Evolutionary conservation across 1,140 invertebrate species (phyloP), one percentile per base, ranked within the genome.

Genomic region (Laupala kohalensis): DNA sequence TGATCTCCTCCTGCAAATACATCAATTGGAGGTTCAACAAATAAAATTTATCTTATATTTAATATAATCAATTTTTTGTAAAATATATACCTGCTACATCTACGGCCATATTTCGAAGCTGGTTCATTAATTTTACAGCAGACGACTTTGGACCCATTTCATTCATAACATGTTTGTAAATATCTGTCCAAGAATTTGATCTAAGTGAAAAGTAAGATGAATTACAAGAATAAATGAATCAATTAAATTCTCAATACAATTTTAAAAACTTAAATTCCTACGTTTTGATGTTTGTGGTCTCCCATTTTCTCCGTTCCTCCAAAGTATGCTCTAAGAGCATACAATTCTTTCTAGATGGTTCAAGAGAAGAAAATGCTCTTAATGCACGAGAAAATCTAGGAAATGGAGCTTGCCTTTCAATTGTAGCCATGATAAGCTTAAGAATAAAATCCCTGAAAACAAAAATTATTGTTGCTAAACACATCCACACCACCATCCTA

Each of bases 1-100:
- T 84, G 81, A 26, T 87, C 83, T 25, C 81, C 80, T 15, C 81
- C 81, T 71, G 25, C 15, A 66, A 29, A 29, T 25, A 37, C 68
- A 30, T 1, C 25, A 23, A 67, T n/a, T n/a, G n/a, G n/a, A n/a
- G n/a, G n/a, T n/a, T n/a, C n/a, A 53, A 53, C 9, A 53, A 53
- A 19, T 19, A 53, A 53, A 13, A 53, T 53, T 13, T 13, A 53
- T 53, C 9, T 53, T 13, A 53, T 53, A 13, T 53, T 53, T 19
- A 2, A 0, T 13, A 53, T 9, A 13, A 13, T 9, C 37, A 53
- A 53, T 53, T 19, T 4, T 53, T 53, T 19, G 1, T 0, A 19
- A 2, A 13, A 2, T 4, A 53, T 53, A 53, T 53, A 53, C 37
- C 37, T 53, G 37, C 19, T 13, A 53, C 19, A 13, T 53, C 37